Evolutionary conservation across 2,113 vertebrate species (phyloP), one percentile per base, ranked within the genome.

Genomic region (Sinocyclocheilus maitianheensis): DNA sequence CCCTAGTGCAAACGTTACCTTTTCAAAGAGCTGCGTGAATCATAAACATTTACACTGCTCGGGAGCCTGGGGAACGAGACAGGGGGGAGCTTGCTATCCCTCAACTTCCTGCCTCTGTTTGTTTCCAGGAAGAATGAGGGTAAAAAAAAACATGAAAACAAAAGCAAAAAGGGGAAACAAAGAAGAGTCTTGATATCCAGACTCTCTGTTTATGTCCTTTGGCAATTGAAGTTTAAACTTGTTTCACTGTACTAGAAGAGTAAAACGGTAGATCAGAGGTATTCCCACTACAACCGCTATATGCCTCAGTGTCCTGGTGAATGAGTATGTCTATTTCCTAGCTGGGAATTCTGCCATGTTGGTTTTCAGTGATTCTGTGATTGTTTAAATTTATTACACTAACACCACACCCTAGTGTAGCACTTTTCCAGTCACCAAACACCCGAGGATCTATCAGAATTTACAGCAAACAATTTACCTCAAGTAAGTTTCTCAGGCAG

Each of bases 21-120:
- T 93, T 77, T 88, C 90, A 89, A 76, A 86, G 88, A 90, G 82
- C 90, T 92, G 92, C 83, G 89, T 93, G 93, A 95, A 94, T 76
- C 87, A 92, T 91, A 94, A 94, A 95, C 91, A 94, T 94, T 94
- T 93, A 90, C 86, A 89, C 89, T 86, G 90, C 90, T 84, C 89
- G 92, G 90, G 91, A 92, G 92, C 90, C 51, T 63, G 79, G 91
- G 93, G 91, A 86, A 84, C 75, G 58, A 76, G 43, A 77, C 18
- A n/a, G 58, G 34, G 40, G 85, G 84, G 74, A 48, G 82, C 80
- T 92, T 90, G 93, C 91, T 88, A 91, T 75, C 91, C 84, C 84
- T 87, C 87, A 84, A 81, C 83, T 88, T 90, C 88, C 90, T 89
- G 34, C 85, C 85, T 87, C 69, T 83, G 84, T 77, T 86, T 91